Percentiles rank a stretch among this genome's conserved stretches.
phyloP scores from a whole-genome alignment of 2,113 vertebrate genomes.

The Gymnorhina tibicen region DNA sequence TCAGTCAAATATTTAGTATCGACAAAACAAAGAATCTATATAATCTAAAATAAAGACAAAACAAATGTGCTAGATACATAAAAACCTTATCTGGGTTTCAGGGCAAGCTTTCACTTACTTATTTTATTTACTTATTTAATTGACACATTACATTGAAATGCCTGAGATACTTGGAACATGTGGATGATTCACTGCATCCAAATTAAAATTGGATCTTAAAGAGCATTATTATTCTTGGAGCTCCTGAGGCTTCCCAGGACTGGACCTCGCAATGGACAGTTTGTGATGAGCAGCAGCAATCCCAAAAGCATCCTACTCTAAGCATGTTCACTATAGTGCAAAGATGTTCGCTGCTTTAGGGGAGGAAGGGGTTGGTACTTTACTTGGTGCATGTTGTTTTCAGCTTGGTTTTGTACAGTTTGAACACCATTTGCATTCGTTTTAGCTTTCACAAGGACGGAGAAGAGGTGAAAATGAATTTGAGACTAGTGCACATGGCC shows the following conservation, averaged over 20 bases:
- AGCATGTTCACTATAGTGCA: not conserved
- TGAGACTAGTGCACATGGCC: not conserved
- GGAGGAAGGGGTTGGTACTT: not conserved
- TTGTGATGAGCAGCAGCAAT: not conserved
- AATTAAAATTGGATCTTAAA: not conserved
- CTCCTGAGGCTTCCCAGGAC: not conserved
- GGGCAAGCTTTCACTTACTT: not conserved
- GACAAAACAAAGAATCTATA: not conserved
- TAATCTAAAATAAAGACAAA: not conserved
- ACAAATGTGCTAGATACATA: not conserved
- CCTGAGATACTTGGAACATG: not conserved
- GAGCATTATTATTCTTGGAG: not conserved
- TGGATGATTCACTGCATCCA: not conserved
- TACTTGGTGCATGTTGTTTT: not conserved
- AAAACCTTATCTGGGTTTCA: not conserved
- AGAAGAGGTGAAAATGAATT: not conserved
- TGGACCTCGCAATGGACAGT: not conserved
- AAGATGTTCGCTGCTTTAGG: not conserved
- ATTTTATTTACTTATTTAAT: not conserved
- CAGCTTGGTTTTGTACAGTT: not conserved
- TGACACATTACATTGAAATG: not conserved
- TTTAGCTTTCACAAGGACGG: not conserved
- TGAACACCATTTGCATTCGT: not conserved
- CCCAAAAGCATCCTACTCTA: not conserved
- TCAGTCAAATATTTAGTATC: not conserved